phyloP scores from a whole-genome alignment of 2,113 vertebrate species.

The Erythrocebus patas region DNA sequence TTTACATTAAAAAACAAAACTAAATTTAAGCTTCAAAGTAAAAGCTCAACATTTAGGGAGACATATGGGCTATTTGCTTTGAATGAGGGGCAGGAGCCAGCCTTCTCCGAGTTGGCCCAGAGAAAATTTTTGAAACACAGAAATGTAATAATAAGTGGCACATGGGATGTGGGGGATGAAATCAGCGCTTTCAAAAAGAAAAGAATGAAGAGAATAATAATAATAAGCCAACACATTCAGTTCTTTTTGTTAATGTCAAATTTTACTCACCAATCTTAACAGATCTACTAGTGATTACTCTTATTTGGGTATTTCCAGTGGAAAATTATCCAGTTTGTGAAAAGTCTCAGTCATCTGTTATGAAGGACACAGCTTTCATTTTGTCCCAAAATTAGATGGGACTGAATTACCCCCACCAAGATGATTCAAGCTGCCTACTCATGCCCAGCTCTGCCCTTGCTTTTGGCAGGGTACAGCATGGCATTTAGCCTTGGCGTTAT shows the following conservation, averaged over 20 bases:
- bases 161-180: background rate
- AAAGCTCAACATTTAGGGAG: background rate
- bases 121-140: background rate
- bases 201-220: background rate
- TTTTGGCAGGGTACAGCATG: background rate
- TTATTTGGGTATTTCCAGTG: background rate
- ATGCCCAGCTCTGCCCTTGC: background rate
- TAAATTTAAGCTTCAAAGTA: background rate
- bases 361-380: constrained; percentile 13
- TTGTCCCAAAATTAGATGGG: background rate
- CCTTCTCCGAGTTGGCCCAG: background rate
- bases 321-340: background rate
- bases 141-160: background rate
- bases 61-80: constrained; percentile 33
- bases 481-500: background rate
- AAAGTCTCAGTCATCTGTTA: background rate
- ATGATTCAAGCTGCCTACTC: background rate
- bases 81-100: background rate
- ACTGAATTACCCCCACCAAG: background rate
- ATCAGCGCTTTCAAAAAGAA: background rate
- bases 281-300: background rate
- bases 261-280: background rate
- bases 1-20: constrained; percentile 14
- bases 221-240: background rate
- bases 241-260: constrained; percentile 30